Conservation (phyloP, 2,113 vertebrate species). For the Cromileptes altivelis region DNA sequence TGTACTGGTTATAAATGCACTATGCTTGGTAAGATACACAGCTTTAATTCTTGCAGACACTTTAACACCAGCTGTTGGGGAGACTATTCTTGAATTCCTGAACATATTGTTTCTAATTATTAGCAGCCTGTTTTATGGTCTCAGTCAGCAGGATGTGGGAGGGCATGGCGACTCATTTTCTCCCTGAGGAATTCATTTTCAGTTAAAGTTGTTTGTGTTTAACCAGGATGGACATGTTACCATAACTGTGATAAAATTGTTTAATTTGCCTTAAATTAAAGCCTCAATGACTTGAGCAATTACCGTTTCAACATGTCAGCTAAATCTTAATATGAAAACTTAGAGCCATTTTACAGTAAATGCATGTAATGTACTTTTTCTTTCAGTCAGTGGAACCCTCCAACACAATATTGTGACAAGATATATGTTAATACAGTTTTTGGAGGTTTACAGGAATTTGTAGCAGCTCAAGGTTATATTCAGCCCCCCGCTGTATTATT, state of each 20-base stretch:
- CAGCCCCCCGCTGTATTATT: neutral
- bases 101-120: slow-evolving; percentile 4
- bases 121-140: neutral
- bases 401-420: neutral
- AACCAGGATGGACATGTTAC: neutral
- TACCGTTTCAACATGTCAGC: neutral
- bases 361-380: neutral
- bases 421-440: neutral
- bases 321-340: slow-evolving; percentile 13
- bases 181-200: neutral
- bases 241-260: neutral
- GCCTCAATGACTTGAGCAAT: neutral
- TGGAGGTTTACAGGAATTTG: slow-evolving; percentile 1
- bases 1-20: neutral
- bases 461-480: neutral
- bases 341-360: neutral
- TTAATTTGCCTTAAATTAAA: neutral
- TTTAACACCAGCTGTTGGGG: too few species aligned
- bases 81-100: neutral
- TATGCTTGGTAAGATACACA: neutral
- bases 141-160: neutral
- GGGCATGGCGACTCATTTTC: neutral
- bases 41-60: neutral
- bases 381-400: neutral
- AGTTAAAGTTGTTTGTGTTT: neutral